Base-by-base conservation (phyloP, 2,113 vertebrate genomes). In the Mugil cephalus region DNA sequence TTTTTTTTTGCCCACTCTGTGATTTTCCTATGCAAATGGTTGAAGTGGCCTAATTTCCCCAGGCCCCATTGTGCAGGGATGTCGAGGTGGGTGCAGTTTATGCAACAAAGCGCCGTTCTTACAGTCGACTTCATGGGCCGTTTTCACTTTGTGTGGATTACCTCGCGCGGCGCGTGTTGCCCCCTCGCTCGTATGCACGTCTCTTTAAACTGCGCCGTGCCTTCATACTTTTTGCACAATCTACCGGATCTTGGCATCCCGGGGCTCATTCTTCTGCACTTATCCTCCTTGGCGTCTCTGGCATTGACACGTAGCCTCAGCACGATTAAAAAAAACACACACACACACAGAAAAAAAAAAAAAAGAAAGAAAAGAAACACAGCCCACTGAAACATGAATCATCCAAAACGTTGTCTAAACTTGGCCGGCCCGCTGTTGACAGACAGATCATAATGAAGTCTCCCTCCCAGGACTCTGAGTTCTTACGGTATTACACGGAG, bases 381-480 rank as follows among this genome's bases (percentile, higher is more conserved):
- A 53, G 19, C 53, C 52, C 58, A 50, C 52, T 55, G 52, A 79
- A 79, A 79, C 72, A 62, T 80, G 80, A 88, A 76, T 85, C 84
- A 78, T 78, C 75, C 19, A 10, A 70, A 80, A 60, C 64, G 69
- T 80, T 59, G n/a, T 86, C 74, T 84, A 79, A 86, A 87, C 83
- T 86, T 77, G 81, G 85, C 85, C 36, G 69, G 40, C 54, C 50
- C 1, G 77, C 51, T 55, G 76, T 34, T 80, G 82, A 90, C 48
- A 50, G 86, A 73, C 75, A 76, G 82, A 46, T 71, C n/a, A 1
- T 84, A 82, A 88, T 74, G 80, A 78, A 86, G 76, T 64, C 66
- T 69, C 53, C 70, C 73, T 86, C 81, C 66, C 45, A 74, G 70
- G 61, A 88, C 78, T 70, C 42, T 64, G 39, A 74, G 80, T 80